Base-by-base conservation (phyloP, 2,797 vertebrate species). In the Tragelaphus oryx region DNA sequence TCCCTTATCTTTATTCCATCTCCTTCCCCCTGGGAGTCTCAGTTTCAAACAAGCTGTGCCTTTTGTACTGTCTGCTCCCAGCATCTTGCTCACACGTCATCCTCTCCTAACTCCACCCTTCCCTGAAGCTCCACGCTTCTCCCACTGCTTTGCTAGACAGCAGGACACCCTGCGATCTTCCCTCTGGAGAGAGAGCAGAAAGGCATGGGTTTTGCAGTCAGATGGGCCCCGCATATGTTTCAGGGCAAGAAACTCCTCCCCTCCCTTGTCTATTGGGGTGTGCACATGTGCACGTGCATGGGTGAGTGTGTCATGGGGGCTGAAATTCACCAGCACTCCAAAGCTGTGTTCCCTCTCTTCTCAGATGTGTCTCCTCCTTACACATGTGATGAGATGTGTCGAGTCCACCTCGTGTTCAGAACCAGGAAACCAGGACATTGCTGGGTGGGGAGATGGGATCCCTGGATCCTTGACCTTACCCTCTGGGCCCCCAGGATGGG, bases 241-340 rank as follows among this genome's bases (percentile, higher is more conserved):
- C 50, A 16, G 18, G 59, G 20, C 52, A 71, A n/a, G 46, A 59
- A 24, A 33, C 20, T 30, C 59, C 46, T 55, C 4, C 26, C 1
- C n/a, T 87, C 24, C 10, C 20, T 41, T 1, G 0, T 54, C 37
- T 65, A 1, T 6, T 3, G 46, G 44, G 46, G 9, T 52, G 26
- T n/a, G 9, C 16, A 46, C 3, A 1, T 2, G 8, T 5, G 3
- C 44, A 1, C 0, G 2, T 28, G 80, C 6, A 18, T 17, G 17
- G 17, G 14, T 46, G 59, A 6, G 2, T 8, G 44, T 2, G 1
- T 17, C 1, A 10, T 2, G 11, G 11, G 37, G 37, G 10, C 28
- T n/a, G 12, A 26, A 68, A 82, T 24, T 68, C 46, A 54, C 37
- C 52, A 2, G 10, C 10, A 30, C 16, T n/a, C 10, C 7, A 8